Evolutionary conservation across 1,140 invertebrate species (phyloP).

Genomic region (Mya arenaria): DNA sequence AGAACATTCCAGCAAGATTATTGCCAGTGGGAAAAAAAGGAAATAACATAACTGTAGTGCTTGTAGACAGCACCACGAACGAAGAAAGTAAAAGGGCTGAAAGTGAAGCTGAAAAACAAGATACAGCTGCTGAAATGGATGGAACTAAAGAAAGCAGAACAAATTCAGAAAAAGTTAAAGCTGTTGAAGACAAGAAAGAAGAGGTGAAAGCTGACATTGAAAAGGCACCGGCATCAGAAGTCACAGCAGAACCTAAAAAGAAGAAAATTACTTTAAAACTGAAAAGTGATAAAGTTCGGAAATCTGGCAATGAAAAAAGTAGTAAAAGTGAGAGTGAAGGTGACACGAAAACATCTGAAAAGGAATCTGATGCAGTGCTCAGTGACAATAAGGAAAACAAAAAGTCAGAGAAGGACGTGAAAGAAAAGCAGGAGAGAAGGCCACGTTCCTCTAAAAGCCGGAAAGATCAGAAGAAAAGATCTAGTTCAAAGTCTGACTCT

Average conservation of each 20-base stretch:
- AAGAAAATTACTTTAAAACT: neutral
- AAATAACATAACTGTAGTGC: conserved; percentile 30
- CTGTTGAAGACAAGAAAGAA: neutral
- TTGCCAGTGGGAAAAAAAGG: neutral
- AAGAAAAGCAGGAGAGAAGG: conserved; percentile 15
- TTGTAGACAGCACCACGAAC: neutral
- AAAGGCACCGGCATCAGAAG: neutral
- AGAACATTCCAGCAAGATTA: conserved; percentile 12
- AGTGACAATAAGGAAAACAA: conserved; percentile 19
- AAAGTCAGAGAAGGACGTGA: neutral
- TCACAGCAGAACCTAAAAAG: neutral
- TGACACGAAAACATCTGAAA: too few species aligned
- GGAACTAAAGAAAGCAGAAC: neutral
- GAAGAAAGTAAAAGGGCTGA: neutral
- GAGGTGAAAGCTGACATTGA: neutral
- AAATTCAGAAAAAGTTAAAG: neutral
- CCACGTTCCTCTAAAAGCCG: neutral
- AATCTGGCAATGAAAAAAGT: conserved; percentile 6
- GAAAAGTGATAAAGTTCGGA: neutral
- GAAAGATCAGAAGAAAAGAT: conserved; percentile 5
- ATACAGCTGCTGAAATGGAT: conserved; percentile 9
- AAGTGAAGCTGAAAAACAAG: conserved; percentile 2
- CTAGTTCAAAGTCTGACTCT: conserved; percentile 21
- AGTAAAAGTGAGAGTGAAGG: neutral
- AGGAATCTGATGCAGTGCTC: neutral